Evolutionary conservation across 2,113 vertebrate genomes (phyloP), one percentile per base, ranked within the genome.

Genomic region (Megaleporinus macrocephalus): DNA sequence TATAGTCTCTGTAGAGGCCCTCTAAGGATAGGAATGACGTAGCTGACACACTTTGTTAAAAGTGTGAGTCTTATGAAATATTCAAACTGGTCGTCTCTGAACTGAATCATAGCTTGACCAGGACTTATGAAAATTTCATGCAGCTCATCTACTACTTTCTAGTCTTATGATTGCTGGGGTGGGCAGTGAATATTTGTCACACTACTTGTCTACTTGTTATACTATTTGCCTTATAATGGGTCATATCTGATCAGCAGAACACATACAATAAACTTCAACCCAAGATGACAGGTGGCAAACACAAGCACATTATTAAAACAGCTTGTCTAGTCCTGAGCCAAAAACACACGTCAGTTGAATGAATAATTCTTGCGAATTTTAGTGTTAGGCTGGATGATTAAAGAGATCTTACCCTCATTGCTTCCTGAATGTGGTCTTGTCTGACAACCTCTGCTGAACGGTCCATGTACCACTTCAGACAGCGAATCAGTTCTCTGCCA

Each of bases 391-490:
- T 59, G 16, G 41, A 44, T 44, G 41, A 44, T 44, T 44, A 44
- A 44, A 44, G 41, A 44, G 22, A 16, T 75, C 87, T 87, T 89
- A 99, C 98, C 87, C 96, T 94, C 97, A 99, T 98, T 0, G 97
- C 98, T 66, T 99, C 98, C 92, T 99, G 98, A 81, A 98, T 99
- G 93, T 98, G 97, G 85, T 99, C 98, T 66, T 99, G 98, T 65
- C 97, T 92, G 5, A 98, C 93, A 10, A 97, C 95, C 90, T 99
- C 98, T 24, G 96, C 96, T 6, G 97, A 99, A 47, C 97, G 96
- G 86, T 99, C 98, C 98, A 99, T 97, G 90, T 97, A 99, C 98
- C 98, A 99, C 90, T 96, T 98, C 85, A 99, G 89, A 89, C 98
- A 99, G 7, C 98, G 96, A 85, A 99, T 98, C 89, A 99, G 92